Evolutionary conservation across 2,797 vertebrate genomes (phyloP), one percentile per base, ranked within the genome.

Genomic region (Hemitrygon akajei): DNA sequence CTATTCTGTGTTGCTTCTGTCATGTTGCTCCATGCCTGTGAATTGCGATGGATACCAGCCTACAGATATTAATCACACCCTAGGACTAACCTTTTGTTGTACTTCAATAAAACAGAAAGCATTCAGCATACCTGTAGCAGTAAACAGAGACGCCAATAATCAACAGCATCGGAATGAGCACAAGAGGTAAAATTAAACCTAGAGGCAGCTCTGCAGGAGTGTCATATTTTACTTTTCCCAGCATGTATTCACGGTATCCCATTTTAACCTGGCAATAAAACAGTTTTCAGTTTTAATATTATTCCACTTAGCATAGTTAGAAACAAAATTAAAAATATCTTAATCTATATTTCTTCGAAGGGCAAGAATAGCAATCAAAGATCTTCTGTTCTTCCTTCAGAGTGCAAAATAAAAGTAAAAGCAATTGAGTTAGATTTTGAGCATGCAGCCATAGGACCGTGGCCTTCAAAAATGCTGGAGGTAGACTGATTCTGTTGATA

Each of bases 111-210:
- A 58, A 12, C 86, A 91, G 6, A 77, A 80, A 66, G 34, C 22
- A 25, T 93, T 94, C 80, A 58, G 37, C 94, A 95, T 95, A 99
- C 99, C 98, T 98, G 97, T 99, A 99, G 97, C 98, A 99, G 96
- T 98, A 98, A 94, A 99, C 95, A 0, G 98, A 98, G 94, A 97
- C 95, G 0, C 94, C 95, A 0, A 99, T 98, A 96, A 99, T 97
- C 47, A 96, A 95, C 94, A 98, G 94, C 99, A 99, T 99, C 34
- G 98, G 99, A 79, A 98, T 95, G 34, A 99, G 95, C 22, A 99
- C 98, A 0, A 97, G 96, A 0, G 98, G 98, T 96, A 99, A 97
- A 96, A 99, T 99, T 92, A 98, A 97, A 40, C 96, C 96, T 60
- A 99, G 96, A 0, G 98, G 98, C 94, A 98, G 96, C 81, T 97